Conservation (phyloP, 1,140 invertebrate species). For the Dendrolimus kikuchii region DNA sequence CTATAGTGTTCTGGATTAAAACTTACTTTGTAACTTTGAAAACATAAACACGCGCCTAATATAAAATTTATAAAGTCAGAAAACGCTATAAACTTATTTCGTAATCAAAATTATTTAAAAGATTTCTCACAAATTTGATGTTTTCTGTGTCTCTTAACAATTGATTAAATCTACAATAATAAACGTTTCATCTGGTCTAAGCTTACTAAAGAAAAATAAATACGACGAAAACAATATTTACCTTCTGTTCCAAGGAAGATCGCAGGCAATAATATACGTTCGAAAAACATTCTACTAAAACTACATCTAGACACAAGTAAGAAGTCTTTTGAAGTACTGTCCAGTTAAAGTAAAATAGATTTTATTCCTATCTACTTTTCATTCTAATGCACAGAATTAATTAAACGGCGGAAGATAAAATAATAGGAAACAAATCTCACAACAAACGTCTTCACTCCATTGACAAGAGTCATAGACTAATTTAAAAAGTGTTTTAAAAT, state of each 20-base stretch:
- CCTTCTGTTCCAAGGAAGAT: constrained; percentile 62
- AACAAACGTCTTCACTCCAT: constrained; percentile 58
- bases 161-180: too few species aligned
- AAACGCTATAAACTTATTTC: constrained; percentile 5
- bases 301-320: constrained; percentile 60
- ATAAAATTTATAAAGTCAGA: constrained; percentile 7
- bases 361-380: constrained; percentile 55
- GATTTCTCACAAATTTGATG: too few species aligned
- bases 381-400: constrained; percentile 50
- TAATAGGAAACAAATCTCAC: constrained; percentile 63
- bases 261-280: constrained; percentile 56
- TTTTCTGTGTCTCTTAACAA: too few species aligned
- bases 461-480: constrained; percentile 62
- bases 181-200: too few species aligned
- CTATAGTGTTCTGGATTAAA: background rate
- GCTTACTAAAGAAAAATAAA: too few species aligned
- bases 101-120: too few species aligned
- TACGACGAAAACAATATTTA: constrained; percentile 29
- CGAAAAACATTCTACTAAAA: constrained; percentile 58
- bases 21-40: constrained; percentile 6
- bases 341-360: constrained; percentile 51
- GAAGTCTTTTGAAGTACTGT: constrained; percentile 42
- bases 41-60: constrained; percentile 1
- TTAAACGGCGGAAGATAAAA: constrained; percentile 59
- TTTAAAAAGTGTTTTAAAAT: constrained; percentile 6